Evolutionary conservation across 2,797 vertebrate species (phyloP).

Genomic region (Chrosomus eos): DNA sequence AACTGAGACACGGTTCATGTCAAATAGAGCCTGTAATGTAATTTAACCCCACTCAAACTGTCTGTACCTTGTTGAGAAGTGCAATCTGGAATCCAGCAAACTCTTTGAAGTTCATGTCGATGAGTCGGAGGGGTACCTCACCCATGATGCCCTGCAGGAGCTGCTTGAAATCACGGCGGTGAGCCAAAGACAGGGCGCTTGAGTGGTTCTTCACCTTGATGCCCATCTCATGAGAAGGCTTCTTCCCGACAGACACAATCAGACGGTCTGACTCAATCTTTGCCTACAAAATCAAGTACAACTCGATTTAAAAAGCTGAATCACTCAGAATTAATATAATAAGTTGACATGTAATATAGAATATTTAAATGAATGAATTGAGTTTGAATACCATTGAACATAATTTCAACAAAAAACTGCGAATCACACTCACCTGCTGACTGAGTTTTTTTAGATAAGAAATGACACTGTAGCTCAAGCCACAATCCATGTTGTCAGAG

Average conservation of each 20-base stretch:
- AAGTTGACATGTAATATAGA: background rate
- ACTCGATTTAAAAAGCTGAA: background rate
- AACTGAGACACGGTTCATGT: conserved; percentile 26
- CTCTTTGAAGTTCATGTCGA: conserved; percentile 92
- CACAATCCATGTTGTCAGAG: conserved; percentile 97
- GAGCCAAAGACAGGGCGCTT: conserved; percentile 84
- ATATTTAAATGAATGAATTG: background rate
- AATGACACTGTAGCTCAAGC: conserved; percentile 98
- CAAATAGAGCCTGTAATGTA: background rate
- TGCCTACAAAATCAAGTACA: conserved; percentile 76
- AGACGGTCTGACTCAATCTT: conserved; percentile 97
- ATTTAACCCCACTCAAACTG: background rate
- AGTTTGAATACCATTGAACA: background rate
- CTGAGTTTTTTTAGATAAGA: conserved; percentile 99
- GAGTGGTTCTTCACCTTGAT: conserved; percentile 97
- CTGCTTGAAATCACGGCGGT: conserved; percentile 90
- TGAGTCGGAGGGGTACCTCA: conserved; percentile 84
- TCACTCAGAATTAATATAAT: background rate
- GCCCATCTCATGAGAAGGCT: conserved; percentile 91
- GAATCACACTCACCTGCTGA: conserved; percentile 90
- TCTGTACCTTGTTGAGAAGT: conserved; percentile 90
- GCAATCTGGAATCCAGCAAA: conserved; percentile 95
- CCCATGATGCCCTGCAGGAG: conserved; percentile 91
- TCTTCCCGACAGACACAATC: conserved; percentile 96
- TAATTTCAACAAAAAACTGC: background rate